Percentiles rank a stretch among this genome's conserved stretches.
Evolutionary conservation across 2,888 invertebrate species (phyloP).

Genomic region (Portevinia maculata): DNA sequence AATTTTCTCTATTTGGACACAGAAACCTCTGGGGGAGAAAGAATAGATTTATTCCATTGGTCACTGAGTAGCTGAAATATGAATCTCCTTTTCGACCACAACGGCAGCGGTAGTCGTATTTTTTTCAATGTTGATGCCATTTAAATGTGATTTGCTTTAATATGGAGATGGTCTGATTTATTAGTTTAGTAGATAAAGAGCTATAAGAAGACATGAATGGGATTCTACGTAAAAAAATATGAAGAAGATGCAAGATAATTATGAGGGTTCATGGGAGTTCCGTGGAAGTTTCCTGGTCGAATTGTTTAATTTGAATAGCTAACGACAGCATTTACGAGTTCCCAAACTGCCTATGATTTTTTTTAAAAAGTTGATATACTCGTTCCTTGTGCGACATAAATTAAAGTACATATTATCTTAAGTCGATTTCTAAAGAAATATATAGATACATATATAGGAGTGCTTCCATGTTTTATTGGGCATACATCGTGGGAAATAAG

Average conservation of each 20-base stretch:
- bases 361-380: conserved; percentile 26
- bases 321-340: conserved; percentile 38
- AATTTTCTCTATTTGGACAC: conserved; percentile 22
- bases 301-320: conserved; percentile 68
- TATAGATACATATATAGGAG: background rate
- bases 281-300: conserved; percentile 17
- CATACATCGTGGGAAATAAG: background rate
- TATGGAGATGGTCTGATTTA: conserved; percentile 53
- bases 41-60: conserved; percentile 16
- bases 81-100: conserved; percentile 15
- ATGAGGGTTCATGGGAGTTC: conserved; percentile 56
- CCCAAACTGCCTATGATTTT: conserved; percentile 40
- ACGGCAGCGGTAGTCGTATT: conserved; percentile 11
- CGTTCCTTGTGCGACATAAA: conserved; percentile 12
- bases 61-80: conserved; percentile 25
- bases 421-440: background rate
- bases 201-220: conserved; percentile 27
- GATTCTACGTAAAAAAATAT: conserved; percentile 24
- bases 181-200: conserved; percentile 40
- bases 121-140: conserved; percentile 46
- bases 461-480: background rate
- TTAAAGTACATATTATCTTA: background rate
- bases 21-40: background rate
- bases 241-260: background rate
- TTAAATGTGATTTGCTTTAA: conserved; percentile 12